Conservation (phyloP, 2,797 vertebrate genomes). For the Acrossocheilus fasciatus region DNA sequence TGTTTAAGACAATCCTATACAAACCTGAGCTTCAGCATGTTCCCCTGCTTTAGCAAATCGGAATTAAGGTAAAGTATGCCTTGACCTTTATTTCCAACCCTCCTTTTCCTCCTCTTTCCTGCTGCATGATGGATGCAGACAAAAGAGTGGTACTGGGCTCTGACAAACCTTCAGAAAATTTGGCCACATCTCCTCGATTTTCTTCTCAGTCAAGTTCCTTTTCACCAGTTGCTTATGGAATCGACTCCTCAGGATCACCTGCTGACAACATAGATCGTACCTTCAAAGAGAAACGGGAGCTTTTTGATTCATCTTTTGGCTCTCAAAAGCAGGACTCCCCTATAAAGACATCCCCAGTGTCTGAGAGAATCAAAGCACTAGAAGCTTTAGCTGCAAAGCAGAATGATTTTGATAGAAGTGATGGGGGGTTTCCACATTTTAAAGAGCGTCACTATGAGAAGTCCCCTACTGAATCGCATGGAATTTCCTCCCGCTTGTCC, state of each 20-base stretch:
- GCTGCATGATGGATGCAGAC: slow-evolving; percentile 75
- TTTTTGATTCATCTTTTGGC: slow-evolving; percentile 48
- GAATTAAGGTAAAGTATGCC: slow-evolving; percentile 69
- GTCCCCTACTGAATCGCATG: slow-evolving; percentile 64
- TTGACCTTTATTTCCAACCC: slow-evolving; percentile 74
- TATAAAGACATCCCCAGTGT: slow-evolving; percentile 78
- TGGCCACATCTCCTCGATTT: slow-evolving; percentile 78
- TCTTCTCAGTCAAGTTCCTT: slow-evolving; percentile 78
- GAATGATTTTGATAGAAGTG: slow-evolving; percentile 75
- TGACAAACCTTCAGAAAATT: slow-evolving; percentile 74
- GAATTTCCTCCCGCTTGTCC: slow-evolving; percentile 45
- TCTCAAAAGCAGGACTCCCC: slow-evolving; percentile 68
- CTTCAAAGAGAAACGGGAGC: slow-evolving; percentile 59
- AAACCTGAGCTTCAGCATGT: slow-evolving; percentile 46
- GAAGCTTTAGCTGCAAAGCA: slow-evolving; percentile 81
- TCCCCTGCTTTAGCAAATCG: slow-evolving; percentile 64
- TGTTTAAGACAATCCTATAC: not conserved
- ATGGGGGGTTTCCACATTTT: slow-evolving; percentile 73
- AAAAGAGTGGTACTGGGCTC: slow-evolving; percentile 76
- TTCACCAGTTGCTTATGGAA: slow-evolving; percentile 69
- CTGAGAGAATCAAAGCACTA: slow-evolving; percentile 80
- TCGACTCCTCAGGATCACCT: slow-evolving; percentile 68
- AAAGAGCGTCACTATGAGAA: slow-evolving; percentile 80
- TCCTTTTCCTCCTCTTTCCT: slow-evolving; percentile 66
- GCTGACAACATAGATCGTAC: slow-evolving; percentile 67